Base-by-base conservation (phyloP, 1,140 invertebrate species). In the Melanaphis sacchari region DNA sequence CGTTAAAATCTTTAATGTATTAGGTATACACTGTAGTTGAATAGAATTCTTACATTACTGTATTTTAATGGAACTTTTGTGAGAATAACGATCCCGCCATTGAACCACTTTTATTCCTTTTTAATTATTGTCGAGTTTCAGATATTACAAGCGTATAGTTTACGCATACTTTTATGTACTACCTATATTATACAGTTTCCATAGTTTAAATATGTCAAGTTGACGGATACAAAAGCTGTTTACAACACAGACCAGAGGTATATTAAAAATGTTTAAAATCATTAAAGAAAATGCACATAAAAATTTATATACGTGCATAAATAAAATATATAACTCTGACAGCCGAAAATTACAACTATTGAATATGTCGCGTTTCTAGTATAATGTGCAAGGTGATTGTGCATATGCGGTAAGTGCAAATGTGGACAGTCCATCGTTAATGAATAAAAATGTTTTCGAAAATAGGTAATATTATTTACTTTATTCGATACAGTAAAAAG, bases 131-230 rank as follows among this genome's bases (percentile, higher is more conserved):
- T 85, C 31, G 38, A 85, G 84, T 85, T 85, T 85, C 26, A 85
- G 26, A 85, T 43, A 43, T 85, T 40, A 85, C 26, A 41, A 85
- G 26, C 15, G 41, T 43, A 31, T 84, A 84, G 82, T n/a, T n/a
- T n/a, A 40, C 4, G 15, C 31, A 24, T 41, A 84, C 38, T 40
- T 41, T 8, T 40, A 82, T 22, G 7, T 7, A 82, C 81, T 15
- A 41, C 38, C 36, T 84, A 84, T 41, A 84, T 11, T 41, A 84
- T 11, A 85, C 11, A 85, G 40, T 85, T 85, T 18, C 40, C 40
- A 85, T 85, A 85, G 43, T 43, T 85, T 85, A 85, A 85, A 85
- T 85, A 5, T 85, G 84, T 41, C 26, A 41, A 85, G 84, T 85
- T 1, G 82, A 31, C 26, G 41, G 9, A 22, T n/a, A 46, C 41